A percentile compares a stretch with the other conserved stretches of the same genome.
Conservation (phyloP, 1,140 invertebrate genomes). For the Cylas formicarius region DNA sequence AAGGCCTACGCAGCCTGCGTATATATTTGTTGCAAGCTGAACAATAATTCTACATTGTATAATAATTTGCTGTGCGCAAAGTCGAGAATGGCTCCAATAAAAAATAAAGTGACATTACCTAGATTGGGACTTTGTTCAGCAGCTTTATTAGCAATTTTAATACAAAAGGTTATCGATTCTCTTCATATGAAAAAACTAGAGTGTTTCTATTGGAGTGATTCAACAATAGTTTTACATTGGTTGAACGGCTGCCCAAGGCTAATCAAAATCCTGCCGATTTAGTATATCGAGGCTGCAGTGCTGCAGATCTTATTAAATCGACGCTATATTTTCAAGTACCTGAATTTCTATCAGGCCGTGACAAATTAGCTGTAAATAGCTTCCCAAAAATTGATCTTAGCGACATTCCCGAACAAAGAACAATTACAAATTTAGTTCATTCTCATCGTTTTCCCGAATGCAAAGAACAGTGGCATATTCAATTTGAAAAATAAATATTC, state of each 20-base stretch:
- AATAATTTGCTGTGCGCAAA: constrained; percentile 36
- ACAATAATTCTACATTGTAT: no score
- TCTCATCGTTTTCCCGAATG: constrained; percentile 14
- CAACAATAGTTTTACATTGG: no score
- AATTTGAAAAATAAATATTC: constrained; percentile 5
- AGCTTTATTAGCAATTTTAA: no score
- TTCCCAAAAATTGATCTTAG: constrained; percentile 11
- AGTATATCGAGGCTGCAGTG: constrained; percentile 32
- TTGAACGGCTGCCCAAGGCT: no score
- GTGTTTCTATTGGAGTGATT: no score
- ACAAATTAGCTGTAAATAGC: constrained; percentile 1
- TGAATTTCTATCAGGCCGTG: constrained; percentile 14
- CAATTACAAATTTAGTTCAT: constrained; percentile 1
- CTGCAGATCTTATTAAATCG: constrained; percentile 24
- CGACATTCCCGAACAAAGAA: no score
- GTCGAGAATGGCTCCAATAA: constrained; percentile 42
- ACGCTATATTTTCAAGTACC: constrained; percentile 39
- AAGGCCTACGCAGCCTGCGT: constrained; percentile 35
- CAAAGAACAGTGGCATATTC: constrained; percentile 12
- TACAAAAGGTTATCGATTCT: no score
- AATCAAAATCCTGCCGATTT: constrained; percentile 38
- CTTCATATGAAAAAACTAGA: no score
- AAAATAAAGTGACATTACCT: no score
- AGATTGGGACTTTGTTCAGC: no score
- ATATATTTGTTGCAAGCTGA: constrained; percentile 25